These are phyloP conservation scores for Microctonus aethiopoides DNA, from an alignment of 2,888 invertebrate genomes.

Conservation along the genomic window DNA sequence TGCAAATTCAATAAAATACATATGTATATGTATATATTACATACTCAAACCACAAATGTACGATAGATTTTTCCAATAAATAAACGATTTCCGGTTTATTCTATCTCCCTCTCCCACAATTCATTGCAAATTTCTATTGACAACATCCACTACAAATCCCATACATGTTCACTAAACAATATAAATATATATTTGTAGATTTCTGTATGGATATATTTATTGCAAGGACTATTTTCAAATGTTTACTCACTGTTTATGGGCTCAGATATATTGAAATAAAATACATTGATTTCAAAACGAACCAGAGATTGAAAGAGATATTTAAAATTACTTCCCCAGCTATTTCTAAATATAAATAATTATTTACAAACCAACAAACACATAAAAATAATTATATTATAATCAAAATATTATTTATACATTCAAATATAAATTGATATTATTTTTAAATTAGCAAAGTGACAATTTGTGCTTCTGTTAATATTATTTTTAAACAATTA, in stretches of 20 bases:
- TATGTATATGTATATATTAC: background rate
- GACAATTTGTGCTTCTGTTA: no score
- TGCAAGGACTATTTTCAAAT: background rate
- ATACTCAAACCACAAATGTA: background rate
- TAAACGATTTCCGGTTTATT: constrained; percentile 33
- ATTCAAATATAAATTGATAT: no score
- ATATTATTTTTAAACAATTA: no score
- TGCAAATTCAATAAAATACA: background rate
- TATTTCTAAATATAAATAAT: no score
- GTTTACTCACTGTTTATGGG: background rate
- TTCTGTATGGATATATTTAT: no score
- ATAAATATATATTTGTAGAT: no score
- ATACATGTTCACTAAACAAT: background rate
- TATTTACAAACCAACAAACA: no score
- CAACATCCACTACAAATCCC: constrained; percentile 28
- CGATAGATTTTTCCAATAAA: constrained; percentile 30
- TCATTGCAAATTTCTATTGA: constrained; percentile 39
- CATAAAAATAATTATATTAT: no score
- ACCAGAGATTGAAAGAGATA: background rate
- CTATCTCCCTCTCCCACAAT: constrained; percentile 17
- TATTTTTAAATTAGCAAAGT: no score
- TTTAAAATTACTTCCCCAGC: background rate
- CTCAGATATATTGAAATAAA: background rate
- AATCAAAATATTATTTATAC: no score
- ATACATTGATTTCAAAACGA: background rate